Conservation (phyloP, 1,140 invertebrate species). For the Lepidostoma basale region DNA sequence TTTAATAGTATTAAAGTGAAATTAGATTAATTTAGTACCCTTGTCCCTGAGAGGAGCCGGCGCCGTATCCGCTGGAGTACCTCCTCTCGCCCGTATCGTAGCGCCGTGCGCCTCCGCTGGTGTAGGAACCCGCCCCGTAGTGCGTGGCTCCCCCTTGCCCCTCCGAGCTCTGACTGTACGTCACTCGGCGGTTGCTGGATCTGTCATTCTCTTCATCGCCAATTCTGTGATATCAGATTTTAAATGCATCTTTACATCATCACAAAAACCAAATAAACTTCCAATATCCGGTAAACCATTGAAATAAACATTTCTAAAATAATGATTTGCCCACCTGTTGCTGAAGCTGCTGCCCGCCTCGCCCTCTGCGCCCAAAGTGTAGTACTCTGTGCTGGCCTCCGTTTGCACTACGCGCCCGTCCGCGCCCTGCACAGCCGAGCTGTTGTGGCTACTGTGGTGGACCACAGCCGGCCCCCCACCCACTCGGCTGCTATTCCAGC, state of each 20-base stretch:
- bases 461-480: slow-evolving; percentile 44
- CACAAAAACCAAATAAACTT: too few relatives aligned
- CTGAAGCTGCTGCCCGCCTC: slow-evolving; percentile 56
- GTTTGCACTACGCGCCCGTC: slow-evolving; percentile 44
- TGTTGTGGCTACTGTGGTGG: slow-evolving; percentile 45
- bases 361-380: slow-evolving; percentile 49
- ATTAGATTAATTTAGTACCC: neutral
- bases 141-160: slow-evolving; percentile 5
- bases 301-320: neutral
- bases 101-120: slow-evolving; percentile 30
- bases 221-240: slow-evolving; percentile 17
- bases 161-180: neutral
- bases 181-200: neutral
- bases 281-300: too few relatives aligned
- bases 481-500: slow-evolving; percentile 38
- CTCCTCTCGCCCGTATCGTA: slow-evolving; percentile 18
- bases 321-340: slow-evolving; percentile 51
- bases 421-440: slow-evolving; percentile 40
- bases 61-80: slow-evolving; percentile 19
- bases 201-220: too few relatives aligned
- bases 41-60: slow-evolving; percentile 21
- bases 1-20: neutral
- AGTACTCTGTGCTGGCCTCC: slow-evolving; percentile 47
- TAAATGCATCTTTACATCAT: neutral
- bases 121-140: slow-evolving; percentile 38